phyloP scores from a whole-genome alignment of 1,140 invertebrate genomes.

The Teleogryllus occipitalis region DNA sequence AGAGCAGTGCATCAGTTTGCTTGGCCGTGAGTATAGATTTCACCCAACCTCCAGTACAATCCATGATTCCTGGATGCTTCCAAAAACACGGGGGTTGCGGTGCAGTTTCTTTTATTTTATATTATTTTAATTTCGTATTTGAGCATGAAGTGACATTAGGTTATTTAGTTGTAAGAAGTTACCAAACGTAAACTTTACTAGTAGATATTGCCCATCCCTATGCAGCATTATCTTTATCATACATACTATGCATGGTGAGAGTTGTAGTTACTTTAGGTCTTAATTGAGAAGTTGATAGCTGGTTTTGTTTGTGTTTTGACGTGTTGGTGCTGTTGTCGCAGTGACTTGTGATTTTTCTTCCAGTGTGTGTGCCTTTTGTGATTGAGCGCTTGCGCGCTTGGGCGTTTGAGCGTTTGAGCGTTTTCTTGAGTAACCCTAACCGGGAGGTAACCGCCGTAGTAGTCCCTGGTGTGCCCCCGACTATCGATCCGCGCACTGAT shows the following conservation, averaged over 20 bases:
- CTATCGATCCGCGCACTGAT: no score
- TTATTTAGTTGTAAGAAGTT: background rate
- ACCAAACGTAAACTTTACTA: background rate
- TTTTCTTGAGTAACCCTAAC: no score
- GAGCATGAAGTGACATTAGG: background rate
- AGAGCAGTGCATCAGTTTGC: constrained; percentile 24
- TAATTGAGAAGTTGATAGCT: background rate
- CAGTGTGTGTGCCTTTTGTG: no score
- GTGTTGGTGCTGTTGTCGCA: no score
- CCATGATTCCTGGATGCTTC: no score
- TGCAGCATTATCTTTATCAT: background rate
- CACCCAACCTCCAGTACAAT: constrained; percentile 4
- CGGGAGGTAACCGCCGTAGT: no score
- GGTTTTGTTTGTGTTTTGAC: no score
- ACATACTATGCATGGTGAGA: background rate
- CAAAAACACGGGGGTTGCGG: background rate
- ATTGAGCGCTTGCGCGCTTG: no score
- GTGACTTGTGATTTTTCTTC: no score
- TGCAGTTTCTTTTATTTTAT: background rate
- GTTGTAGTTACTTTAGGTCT: background rate
- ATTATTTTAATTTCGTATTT: background rate
- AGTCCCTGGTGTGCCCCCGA: no score
- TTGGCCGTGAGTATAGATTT: constrained; percentile 24
- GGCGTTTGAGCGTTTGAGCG: no score
- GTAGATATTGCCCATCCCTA: background rate